Conservation (phyloP, 2,797 vertebrate genomes). For the Melopsittacus undulatus region DNA sequence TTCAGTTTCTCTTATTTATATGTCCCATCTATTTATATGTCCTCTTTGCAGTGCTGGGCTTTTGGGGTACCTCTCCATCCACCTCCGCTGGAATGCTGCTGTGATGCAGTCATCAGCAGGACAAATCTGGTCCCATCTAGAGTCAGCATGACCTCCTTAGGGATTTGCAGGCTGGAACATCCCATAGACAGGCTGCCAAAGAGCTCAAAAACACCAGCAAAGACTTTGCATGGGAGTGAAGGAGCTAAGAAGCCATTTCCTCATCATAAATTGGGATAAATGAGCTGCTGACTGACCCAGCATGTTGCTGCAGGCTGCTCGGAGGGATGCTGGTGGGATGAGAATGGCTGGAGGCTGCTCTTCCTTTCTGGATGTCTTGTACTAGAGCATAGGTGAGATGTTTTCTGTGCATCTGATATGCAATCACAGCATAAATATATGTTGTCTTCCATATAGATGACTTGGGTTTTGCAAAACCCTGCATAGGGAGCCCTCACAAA, state of each 20-base stretch:
- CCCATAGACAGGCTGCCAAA: not conserved
- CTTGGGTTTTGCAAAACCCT: not conserved
- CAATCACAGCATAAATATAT: fast-evolving
- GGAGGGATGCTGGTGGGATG: not conserved
- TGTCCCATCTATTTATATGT: not conserved
- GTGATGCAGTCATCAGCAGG: no score
- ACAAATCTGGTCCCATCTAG: not conserved
- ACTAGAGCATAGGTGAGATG: fast-evolving
- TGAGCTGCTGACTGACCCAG: not conserved
- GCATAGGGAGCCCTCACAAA: fast-evolving
- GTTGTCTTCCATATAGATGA: not conserved
- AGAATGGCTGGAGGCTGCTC: not conserved
- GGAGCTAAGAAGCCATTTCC: not conserved
- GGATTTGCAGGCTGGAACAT: not conserved
- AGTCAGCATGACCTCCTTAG: not conserved
- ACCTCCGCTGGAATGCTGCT: not conserved
- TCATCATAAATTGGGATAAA: not conserved
- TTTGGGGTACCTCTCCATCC: not conserved
- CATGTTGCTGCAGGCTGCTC: not conserved
- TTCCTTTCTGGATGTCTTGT: not conserved
- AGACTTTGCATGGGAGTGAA: not conserved
- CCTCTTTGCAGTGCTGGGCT: not conserved
- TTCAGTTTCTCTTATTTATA: not conserved
- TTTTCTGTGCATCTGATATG: not conserved
- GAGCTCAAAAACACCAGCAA: not conserved